These are phyloP conservation scores for Drepana falcataria DNA, from an alignment of 2,888 invertebrate genomes.

Conservation along the genomic window DNA sequence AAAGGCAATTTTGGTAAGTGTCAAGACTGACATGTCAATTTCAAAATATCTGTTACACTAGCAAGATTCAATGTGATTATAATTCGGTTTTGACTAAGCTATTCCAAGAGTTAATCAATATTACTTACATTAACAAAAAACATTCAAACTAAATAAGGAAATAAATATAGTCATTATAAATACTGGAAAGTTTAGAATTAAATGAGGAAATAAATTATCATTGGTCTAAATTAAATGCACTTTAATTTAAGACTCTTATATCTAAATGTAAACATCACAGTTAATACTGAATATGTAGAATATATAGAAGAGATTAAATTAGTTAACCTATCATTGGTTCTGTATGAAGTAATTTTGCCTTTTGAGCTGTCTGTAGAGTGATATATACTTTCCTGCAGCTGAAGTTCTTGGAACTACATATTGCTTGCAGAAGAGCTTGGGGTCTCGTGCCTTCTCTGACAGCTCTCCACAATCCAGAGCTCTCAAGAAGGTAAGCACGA, in stretches of 20 bases:
- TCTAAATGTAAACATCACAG: conserved; percentile 72
- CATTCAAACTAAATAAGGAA: conserved; percentile 13
- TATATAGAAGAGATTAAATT: conserved; percentile 35
- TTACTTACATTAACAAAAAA: conserved; percentile 2
- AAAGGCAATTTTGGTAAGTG: conserved; percentile 33
- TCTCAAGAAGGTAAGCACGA: conserved; percentile 88
- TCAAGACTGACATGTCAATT: neutral
- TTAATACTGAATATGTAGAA: conserved; percentile 69
- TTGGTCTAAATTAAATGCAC: conserved; percentile 75
- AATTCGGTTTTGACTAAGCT: neutral
- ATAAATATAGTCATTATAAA: conserved; percentile 12
- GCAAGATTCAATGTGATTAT: neutral
- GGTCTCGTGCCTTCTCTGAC: conserved; percentile 82
- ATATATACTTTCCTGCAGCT: conserved; percentile 91
- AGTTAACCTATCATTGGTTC: conserved; percentile 55
- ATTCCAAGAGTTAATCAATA: neutral
- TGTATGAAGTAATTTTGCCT: conserved; percentile 70
- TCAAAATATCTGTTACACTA: neutral
- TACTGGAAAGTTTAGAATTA: conserved; percentile 19
- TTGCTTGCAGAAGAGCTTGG: conserved; percentile 87
- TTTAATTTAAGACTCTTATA: conserved; percentile 55
- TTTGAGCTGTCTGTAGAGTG: conserved; percentile 85
- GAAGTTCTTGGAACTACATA: conserved; percentile 90
- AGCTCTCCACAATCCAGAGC: conserved; percentile 84
- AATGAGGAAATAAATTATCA: conserved; percentile 42